A percentile compares a stretch with the other conserved stretches of the same genome.
Evolutionary conservation across 2,113 vertebrate species (phyloP).

Genomic region (Toxotes jaculatrix): DNA sequence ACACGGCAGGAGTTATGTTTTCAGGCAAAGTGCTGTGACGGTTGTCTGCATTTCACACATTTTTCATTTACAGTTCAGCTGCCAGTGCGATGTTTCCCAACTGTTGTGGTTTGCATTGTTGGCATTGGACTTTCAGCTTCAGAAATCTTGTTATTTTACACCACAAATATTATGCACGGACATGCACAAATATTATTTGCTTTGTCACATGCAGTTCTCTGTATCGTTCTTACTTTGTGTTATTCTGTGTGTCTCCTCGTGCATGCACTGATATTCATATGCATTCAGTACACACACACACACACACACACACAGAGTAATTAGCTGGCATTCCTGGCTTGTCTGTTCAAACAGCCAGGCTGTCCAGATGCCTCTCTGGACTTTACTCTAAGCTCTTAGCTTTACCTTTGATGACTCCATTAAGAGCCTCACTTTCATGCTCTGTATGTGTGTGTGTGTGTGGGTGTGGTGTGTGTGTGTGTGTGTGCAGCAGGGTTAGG

Average conservation of each 20-base stretch:
- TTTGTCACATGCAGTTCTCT: constrained; percentile 31
- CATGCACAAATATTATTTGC: constrained; percentile 30
- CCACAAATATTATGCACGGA: constrained; percentile 37
- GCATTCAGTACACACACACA: background rate
- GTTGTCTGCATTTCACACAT: constrained; percentile 73
- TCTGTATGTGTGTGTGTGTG: constrained; percentile 36
- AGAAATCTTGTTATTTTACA: constrained; percentile 51
- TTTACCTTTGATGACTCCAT: constrained; percentile 81
- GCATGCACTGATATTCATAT: background rate
- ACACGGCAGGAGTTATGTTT: constrained; percentile 62
- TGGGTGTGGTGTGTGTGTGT: constrained; percentile 8
- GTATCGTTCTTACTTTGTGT: background rate
- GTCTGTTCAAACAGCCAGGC: constrained; percentile 69
- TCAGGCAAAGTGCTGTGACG: constrained; percentile 61
- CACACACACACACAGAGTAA: constrained; percentile 53
- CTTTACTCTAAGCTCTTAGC: constrained; percentile 56
- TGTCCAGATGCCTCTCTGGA: constrained; percentile 75
- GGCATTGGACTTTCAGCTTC: constrained; percentile 28
- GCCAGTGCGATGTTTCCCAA: constrained; percentile 58
- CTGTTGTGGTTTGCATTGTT: constrained; percentile 63
- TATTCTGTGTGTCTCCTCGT: constrained; percentile 4
- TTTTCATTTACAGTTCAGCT: constrained; percentile 69
- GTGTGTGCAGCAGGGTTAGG: constrained; percentile 16
- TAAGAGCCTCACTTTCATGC: constrained; percentile 75
- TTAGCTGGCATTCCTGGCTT: constrained; percentile 74